phyloP scores from a whole-genome alignment of 2,888 invertebrate species.

The Heliconius erato region DNA sequence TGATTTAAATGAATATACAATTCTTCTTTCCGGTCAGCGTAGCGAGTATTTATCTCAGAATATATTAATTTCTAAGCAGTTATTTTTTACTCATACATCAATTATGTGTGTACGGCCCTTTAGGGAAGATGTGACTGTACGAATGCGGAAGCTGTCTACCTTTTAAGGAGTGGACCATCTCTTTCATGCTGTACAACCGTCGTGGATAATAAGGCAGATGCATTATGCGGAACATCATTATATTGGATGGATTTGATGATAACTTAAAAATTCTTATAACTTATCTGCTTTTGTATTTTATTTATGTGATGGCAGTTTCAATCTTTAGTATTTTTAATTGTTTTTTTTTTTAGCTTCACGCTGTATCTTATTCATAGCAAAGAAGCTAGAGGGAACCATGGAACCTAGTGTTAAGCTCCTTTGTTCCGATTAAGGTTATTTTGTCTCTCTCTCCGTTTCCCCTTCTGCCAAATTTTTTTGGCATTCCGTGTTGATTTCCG shows the following conservation, averaged over 20 bases:
- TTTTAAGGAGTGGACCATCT: slow-evolving; percentile 53
- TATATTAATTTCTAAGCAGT: slow-evolving; percentile 23
- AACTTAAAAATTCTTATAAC: slow-evolving; percentile 45
- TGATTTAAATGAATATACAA: neutral
- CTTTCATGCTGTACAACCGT: slow-evolving; percentile 50
- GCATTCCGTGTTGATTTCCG: too few relatives aligned
- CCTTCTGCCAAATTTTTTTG: too few relatives aligned
- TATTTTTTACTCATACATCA: slow-evolving; percentile 19
- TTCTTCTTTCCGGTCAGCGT: neutral
- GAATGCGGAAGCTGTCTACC: slow-evolving; percentile 60
- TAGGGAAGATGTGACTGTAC: slow-evolving; percentile 46
- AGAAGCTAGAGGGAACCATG: too few relatives aligned
- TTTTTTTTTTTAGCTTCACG: too few relatives aligned
- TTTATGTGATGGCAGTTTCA: neutral
- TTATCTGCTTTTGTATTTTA: neutral
- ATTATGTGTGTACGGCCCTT: slow-evolving; percentile 37
- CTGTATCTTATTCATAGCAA: too few relatives aligned
- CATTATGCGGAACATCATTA: slow-evolving; percentile 51
- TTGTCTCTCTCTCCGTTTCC: too few relatives aligned
- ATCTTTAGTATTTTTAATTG: neutral
- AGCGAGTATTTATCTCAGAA: neutral
- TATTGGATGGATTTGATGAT: slow-evolving; percentile 42
- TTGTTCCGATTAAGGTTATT: too few relatives aligned
- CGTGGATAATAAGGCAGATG: slow-evolving; percentile 47
- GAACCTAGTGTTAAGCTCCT: too few relatives aligned